These are phyloP conservation scores for Eudyptes chrysolophus DNA, from an alignment of 2,113 vertebrate genomes.

Conservation along the genomic window DNA sequence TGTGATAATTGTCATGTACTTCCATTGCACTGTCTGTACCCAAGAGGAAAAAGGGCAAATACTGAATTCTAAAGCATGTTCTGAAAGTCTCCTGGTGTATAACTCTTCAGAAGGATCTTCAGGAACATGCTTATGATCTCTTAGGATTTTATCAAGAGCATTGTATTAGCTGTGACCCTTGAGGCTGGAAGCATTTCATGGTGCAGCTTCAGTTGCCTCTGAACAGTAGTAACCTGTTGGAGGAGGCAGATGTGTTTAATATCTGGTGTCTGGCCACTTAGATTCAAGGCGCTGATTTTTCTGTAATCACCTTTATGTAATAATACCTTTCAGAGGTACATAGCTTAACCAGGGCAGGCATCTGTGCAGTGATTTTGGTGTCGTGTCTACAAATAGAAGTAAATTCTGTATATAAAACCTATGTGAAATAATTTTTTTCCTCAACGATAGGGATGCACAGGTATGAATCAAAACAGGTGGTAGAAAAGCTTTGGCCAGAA, in stretches of 20 bases:
- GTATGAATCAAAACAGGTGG: background rate
- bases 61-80: background rate
- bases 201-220: background rate
- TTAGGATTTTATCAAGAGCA: background rate
- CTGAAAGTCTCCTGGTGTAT: background rate
- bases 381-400: background rate
- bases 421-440: rapidly evolving
- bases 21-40: background rate
- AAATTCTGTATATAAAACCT: background rate
- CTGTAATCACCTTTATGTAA: background rate
- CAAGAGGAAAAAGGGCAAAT: background rate
- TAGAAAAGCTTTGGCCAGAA: background rate
- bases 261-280: background rate
- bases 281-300: background rate
- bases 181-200: background rate
- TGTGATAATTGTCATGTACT: background rate
- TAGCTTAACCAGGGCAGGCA: background rate
- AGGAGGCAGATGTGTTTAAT: background rate
- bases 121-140: background rate
- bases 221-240: background rate
- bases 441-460: background rate
- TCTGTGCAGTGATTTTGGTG: background rate
- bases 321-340: background rate
- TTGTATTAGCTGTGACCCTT: background rate
- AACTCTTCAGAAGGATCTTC: background rate